A percentile compares a stretch with the other conserved stretches of the same genome.
These are phyloP conservation scores for Myripristis murdjan DNA, from an alignment of 2,797 vertebrate species.

Conservation along the genomic window DNA sequence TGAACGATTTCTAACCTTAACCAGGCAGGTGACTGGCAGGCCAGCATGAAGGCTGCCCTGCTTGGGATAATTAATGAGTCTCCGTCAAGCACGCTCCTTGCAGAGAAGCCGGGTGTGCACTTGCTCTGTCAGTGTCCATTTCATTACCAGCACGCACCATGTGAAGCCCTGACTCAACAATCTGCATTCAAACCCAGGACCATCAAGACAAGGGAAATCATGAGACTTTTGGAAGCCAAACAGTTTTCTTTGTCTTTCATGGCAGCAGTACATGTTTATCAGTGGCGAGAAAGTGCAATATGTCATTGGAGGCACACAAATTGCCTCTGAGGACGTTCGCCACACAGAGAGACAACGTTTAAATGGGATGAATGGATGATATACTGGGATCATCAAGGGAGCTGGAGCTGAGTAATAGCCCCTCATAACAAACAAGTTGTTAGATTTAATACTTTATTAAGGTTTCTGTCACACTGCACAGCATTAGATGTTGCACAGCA, in stretches of 20 bases:
- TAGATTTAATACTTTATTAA: slow-evolving; percentile 1
- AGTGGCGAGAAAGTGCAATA: neutral
- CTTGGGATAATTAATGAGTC: slow-evolving; percentile 80
- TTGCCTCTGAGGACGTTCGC: neutral
- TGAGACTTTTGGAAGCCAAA: neutral
- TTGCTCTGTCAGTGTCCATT: slow-evolving; percentile 68
- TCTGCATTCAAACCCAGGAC: slow-evolving; percentile 4
- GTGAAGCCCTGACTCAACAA: slow-evolving; percentile 38
- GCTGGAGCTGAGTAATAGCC: slow-evolving; percentile 14
- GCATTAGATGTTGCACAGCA: neutral
- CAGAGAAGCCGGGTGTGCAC: slow-evolving; percentile 41
- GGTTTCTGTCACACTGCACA: neutral
- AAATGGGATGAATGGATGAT: slow-evolving; percentile 29
- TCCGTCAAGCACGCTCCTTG: slow-evolving; percentile 64
- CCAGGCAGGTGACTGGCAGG: slow-evolving; percentile 77
- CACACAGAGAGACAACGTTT: neutral
- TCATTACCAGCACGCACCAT: slow-evolving; percentile 24
- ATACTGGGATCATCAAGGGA: slow-evolving; percentile 6
- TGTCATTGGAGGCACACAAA: neutral
- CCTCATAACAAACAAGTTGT: neutral
- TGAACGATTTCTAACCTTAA: slow-evolving; percentile 77
- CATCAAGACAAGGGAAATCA: slow-evolving; percentile 4
- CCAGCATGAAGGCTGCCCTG: slow-evolving; percentile 49
- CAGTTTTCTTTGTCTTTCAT: slow-evolving; percentile 10
- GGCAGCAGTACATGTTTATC: neutral